A percentile compares a stretch with the other conserved stretches of the same genome.
Conservation (phyloP, 2,797 vertebrate species). For the Sebastolobus altivelis region DNA sequence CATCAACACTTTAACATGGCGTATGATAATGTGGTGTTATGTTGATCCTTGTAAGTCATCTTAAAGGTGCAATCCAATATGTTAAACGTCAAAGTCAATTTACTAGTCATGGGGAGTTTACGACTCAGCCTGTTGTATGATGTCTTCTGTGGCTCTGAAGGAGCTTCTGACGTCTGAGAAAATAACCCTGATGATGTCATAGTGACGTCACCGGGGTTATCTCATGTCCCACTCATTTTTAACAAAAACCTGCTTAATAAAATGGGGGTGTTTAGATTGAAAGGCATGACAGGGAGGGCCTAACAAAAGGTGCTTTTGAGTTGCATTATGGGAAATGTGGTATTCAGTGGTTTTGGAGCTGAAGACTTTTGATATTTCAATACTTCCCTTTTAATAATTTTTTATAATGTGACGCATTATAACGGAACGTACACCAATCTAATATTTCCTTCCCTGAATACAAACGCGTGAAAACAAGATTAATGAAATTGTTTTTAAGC, state of each 20-base stretch:
- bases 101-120: too few relatives aligned
- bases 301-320: not conserved
- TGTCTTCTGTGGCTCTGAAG: not conserved
- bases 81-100: slow-evolving; percentile 12
- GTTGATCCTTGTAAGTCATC: slow-evolving; percentile 10
- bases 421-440: slow-evolving; percentile 3
- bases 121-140: not conserved
- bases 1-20: not conserved
- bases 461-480: slow-evolving; percentile 28
- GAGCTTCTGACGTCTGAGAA: not conserved
- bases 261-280: too few relatives aligned
- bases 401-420: not conserved
- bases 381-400: slow-evolving; percentile 7
- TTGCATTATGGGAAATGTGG: not conserved
- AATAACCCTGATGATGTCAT: slow-evolving; percentile 9
- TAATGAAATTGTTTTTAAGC: slow-evolving; percentile 57
- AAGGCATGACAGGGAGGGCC: not conserved
- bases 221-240: not conserved
- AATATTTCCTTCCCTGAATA: slow-evolving; percentile 10
- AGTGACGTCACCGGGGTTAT: not conserved
- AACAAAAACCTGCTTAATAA: too few relatives aligned
- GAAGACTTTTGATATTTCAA: too few relatives aligned
- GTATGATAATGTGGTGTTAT: not conserved
- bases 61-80: slow-evolving; percentile 11
- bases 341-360: not conserved